A percentile compares a stretch with the other conserved stretches of the same genome.
Conservation (phyloP, 2,888 invertebrate species). For the Eumacrocentrus americanus region DNA sequence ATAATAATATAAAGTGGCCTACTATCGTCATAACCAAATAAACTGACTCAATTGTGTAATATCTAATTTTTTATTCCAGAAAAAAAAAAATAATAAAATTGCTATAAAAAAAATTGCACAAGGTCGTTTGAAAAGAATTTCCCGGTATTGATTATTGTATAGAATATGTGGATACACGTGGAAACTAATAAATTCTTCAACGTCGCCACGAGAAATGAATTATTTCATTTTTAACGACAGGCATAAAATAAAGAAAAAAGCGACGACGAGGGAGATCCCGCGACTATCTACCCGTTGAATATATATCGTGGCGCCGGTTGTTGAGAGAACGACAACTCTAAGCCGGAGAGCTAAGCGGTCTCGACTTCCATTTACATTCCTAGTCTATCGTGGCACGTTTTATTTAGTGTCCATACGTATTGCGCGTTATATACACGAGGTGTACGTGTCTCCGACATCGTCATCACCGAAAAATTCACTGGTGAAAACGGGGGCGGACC, state of each 20-base stretch:
- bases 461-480: constrained; percentile 26
- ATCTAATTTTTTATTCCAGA: too few relatives aligned
- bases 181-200: too few relatives aligned
- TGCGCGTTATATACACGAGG: constrained; percentile 15
- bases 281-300: constrained; percentile 14
- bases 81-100: too few relatives aligned
- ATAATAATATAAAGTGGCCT: too few relatives aligned
- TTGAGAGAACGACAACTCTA: constrained; percentile 3
- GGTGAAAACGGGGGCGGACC: constrained; percentile 15
- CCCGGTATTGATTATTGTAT: too few relatives aligned
- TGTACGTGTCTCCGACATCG: constrained; percentile 25
- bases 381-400: constrained; percentile 21
- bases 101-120: too few relatives aligned
- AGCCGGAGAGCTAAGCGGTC: neutral
- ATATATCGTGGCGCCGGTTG: constrained; percentile 14
- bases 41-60: too few relatives aligned
- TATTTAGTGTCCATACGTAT: constrained; percentile 12
- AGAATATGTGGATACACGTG: too few relatives aligned
- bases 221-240: neutral
- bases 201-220: neutral
- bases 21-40: too few relatives aligned
- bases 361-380: constrained; percentile 24
- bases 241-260: constrained; percentile 8
- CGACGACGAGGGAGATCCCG: constrained; percentile 11
- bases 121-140: too few relatives aligned